Percentiles rank a stretch among this genome's conserved stretches.
Evolutionary conservation across 2,888 invertebrate genomes (phyloP).

Genomic region (Pteria penguin): DNA sequence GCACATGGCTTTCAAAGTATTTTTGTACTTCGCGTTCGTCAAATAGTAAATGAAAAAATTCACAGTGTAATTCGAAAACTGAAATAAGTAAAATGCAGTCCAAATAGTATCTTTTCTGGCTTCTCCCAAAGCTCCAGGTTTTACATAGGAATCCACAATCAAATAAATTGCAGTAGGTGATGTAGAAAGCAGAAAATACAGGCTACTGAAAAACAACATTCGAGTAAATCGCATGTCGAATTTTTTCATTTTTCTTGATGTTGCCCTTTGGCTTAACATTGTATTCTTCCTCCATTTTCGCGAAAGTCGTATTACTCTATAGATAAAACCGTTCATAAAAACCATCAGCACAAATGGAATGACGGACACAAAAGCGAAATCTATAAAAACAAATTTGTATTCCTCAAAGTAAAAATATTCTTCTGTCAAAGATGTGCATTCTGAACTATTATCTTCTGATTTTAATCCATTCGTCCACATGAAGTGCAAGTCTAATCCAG

Average conservation of each 20-base stretch:
- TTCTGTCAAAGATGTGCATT: constrained; percentile 18
- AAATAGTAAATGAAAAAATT: constrained; percentile 38
- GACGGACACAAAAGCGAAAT: constrained; percentile 24
- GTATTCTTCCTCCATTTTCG: constrained; percentile 1
- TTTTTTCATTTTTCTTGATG: constrained; percentile 19
- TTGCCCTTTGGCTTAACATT: neutral
- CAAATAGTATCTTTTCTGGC: constrained; percentile 34
- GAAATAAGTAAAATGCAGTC: constrained; percentile 30
- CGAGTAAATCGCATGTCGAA: constrained; percentile 25
- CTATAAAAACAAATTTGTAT: constrained; percentile 33
- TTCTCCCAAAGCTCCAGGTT: neutral
- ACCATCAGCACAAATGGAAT: constrained; percentile 34
- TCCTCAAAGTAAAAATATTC: constrained; percentile 29
- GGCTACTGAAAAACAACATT: constrained; percentile 30
- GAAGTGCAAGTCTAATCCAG: constrained; percentile 26
- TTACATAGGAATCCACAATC: constrained; percentile 36
- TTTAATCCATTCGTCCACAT: constrained; percentile 34
- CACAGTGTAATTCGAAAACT: constrained; percentile 38
- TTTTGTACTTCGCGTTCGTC: constrained; percentile 25
- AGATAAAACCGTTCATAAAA: constrained; percentile 27
- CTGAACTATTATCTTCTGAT: neutral
- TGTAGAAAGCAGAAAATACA: constrained; percentile 34
- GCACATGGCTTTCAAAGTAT: constrained; percentile 8
- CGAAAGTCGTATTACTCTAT: constrained; percentile 13
- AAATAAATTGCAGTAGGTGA: constrained; percentile 35